phyloP scores from a whole-genome alignment of 2,888 invertebrate genomes.

The Drosophila kambysellisi region DNA sequence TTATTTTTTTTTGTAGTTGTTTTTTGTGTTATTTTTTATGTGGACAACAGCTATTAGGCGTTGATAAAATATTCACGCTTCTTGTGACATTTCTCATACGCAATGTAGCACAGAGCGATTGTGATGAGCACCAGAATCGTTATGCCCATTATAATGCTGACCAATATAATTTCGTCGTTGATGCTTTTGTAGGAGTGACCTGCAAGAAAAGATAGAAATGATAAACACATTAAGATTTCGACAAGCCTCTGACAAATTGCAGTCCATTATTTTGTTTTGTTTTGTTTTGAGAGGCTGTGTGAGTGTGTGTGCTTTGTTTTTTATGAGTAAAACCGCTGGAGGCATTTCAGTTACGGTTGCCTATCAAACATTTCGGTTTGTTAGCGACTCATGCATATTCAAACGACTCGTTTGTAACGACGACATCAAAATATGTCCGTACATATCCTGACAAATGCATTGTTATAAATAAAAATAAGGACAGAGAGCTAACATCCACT shows the following conservation, averaged over 20 bases:
- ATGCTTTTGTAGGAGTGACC: constrained; percentile 92
- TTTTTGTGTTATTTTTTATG: constrained; percentile 10
- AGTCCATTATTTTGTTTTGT: constrained; percentile 18
- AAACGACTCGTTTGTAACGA: constrained; percentile 18
- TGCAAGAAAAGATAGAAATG: constrained; percentile 82
- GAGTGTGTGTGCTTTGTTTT: not conserved
- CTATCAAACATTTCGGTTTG: constrained; percentile 49
- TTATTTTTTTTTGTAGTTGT: constrained; percentile 6
- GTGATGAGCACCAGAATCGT: constrained; percentile 92
- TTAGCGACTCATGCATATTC: constrained; percentile 55
- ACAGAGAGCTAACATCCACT: constrained; percentile 13
- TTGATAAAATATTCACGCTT: constrained; percentile 89
- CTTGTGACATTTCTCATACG: constrained; percentile 90
- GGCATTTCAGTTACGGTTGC: constrained; percentile 12
- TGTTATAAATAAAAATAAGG: constrained; percentile 54
- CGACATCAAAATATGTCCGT: constrained; percentile 15
- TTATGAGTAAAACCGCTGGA: constrained; percentile 23
- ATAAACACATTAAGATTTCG: constrained; percentile 33
- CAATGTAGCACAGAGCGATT: constrained; percentile 92
- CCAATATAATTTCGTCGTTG: constrained; percentile 94
- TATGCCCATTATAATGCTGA: constrained; percentile 94
- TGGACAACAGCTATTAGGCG: constrained; percentile 85
- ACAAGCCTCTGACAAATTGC: constrained; percentile 44
- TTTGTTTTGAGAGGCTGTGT: not conserved
- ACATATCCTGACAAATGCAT: constrained; percentile 57